These are phyloP conservation scores for Petrocephalus schoutedeni DNA, from an alignment of 2,797 vertebrate genomes.

Conservation along the genomic window DNA sequence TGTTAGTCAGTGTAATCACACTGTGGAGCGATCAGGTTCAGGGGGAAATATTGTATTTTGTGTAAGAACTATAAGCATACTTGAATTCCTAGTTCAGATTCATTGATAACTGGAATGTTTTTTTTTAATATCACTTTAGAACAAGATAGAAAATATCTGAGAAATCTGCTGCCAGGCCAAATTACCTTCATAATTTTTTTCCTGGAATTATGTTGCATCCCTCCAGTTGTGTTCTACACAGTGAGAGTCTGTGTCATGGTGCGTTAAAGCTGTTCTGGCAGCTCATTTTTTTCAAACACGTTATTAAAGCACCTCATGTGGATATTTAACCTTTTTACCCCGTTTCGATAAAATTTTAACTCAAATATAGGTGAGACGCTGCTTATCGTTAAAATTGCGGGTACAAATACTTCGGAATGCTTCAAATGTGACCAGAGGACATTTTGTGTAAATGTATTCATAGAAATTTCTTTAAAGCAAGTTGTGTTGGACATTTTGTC, in stretches of 20 bases:
- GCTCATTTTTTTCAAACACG: not conserved
- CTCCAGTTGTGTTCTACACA: not conserved
- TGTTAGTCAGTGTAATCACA: not conserved
- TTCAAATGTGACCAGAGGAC: not conserved
- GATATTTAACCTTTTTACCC: not conserved
- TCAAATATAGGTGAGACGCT: not conserved
- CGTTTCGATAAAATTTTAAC: not conserved
- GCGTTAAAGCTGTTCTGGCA: not conserved
- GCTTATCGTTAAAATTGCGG: not conserved
- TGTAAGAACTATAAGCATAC: not conserved
- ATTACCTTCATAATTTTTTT: not conserved
- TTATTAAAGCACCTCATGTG: not conserved
- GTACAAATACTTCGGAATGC: not conserved
- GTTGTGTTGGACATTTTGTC: not conserved
- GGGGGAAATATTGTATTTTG: not conserved
- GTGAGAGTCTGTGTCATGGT: not conserved
- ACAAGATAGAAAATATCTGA: not conserved
- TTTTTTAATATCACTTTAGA: not conserved
- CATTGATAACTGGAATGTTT: not conserved
- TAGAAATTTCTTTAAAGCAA: not conserved
- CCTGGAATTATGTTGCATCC: not conserved
- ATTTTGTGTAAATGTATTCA: not conserved
- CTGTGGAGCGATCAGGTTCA: not conserved
- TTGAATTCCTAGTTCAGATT: not conserved
- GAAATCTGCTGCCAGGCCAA: not conserved